Conservation (phyloP, 2,888 invertebrate genomes). For the Ypsolopha scabrella region DNA sequence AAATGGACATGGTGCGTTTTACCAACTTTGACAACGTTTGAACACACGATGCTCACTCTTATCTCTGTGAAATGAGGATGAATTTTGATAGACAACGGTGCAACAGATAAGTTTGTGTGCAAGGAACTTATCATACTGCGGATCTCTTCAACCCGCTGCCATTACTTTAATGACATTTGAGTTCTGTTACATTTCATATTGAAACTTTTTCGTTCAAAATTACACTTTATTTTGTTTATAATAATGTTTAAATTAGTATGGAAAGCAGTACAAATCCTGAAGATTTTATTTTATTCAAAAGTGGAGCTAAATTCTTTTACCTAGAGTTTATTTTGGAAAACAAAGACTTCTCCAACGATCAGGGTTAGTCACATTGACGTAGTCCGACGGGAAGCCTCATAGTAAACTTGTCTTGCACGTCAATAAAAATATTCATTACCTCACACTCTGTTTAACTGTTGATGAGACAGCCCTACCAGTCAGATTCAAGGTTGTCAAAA, state of each 20-base stretch:
- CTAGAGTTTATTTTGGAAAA: background rate
- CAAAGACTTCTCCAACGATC: background rate
- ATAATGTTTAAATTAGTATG: background rate
- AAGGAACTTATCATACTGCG: constrained; percentile 52
- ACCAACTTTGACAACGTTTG: too few relatives aligned
- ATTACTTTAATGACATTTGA: constrained; percentile 48
- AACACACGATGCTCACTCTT: too few relatives aligned
- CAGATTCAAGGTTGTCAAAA: background rate
- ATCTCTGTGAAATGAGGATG: too few relatives aligned
- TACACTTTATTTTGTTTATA: background rate
- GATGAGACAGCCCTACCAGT: constrained; percentile 46
- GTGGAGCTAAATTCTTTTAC: background rate
- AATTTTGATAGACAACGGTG: too few relatives aligned
- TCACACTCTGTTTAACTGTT: constrained; percentile 64
- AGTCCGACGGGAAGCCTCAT: constrained; percentile 17
- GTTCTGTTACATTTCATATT: constrained; percentile 23
- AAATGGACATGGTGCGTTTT: constrained; percentile 38
- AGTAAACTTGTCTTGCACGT: constrained; percentile 51
- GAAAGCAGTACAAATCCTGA: background rate
- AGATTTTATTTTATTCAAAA: background rate
- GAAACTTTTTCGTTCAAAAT: background rate
- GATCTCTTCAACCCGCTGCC: constrained; percentile 39
- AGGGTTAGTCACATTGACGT: constrained; percentile 15
- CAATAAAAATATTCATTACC: constrained; percentile 69
- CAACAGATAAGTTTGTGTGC: constrained; percentile 7